phyloP scores from a whole-genome alignment of 2,113 vertebrate genomes.

The Orthochromis indermauri region DNA sequence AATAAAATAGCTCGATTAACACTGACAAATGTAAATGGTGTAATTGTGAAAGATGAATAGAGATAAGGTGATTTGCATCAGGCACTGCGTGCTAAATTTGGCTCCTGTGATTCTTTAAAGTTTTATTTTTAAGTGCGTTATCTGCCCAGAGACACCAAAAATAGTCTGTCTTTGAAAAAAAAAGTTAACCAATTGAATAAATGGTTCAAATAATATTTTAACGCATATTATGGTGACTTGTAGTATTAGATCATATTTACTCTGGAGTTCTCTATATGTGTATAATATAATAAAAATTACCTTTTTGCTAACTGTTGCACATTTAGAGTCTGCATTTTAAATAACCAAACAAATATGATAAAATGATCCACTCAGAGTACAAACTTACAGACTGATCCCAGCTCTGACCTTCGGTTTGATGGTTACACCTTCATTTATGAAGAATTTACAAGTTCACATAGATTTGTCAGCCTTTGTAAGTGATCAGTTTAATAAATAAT shows the following conservation, averaged over 20 bases:
- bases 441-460: not conserved
- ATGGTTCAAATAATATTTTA: not conserved
- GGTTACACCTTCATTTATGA: not conserved
- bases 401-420: not conserved
- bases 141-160: not conserved
- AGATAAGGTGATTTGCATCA: not conserved
- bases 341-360: not conserved
- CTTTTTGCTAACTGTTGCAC: not conserved
- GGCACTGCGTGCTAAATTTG: not conserved
- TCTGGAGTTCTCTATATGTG: not conserved
- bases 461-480: not conserved
- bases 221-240: not conserved
- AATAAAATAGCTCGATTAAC: not conserved
- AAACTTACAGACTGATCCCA: not conserved
- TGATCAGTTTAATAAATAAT: not conserved
- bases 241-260: not conserved
- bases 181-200: not conserved
- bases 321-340: not conserved
- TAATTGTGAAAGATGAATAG: not conserved
- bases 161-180: not conserved
- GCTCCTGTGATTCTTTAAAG: not conserved
- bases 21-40: not conserved
- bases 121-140: not conserved
- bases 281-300: not conserved
- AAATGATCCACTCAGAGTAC: not conserved